Conservation (phyloP, 2,888 invertebrate genomes). For the Cabera pusaria region DNA sequence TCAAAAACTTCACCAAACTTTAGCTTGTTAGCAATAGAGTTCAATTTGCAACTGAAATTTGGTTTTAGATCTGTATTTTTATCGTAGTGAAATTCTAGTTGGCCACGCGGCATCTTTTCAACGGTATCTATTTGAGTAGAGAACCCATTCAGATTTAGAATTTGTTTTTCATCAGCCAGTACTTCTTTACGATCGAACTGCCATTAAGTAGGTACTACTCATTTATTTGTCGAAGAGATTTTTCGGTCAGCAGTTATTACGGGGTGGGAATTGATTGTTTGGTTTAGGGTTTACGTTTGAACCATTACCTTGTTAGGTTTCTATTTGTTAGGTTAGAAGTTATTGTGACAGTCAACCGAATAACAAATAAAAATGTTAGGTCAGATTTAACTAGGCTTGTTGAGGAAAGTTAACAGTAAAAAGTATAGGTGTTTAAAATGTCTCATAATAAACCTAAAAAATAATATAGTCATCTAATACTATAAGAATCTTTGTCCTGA, state of each 20-base stretch:
- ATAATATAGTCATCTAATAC: too few species aligned
- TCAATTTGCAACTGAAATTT: slow-evolving; percentile 16
- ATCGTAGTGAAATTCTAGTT: slow-evolving; percentile 41
- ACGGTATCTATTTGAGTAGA: slow-evolving; percentile 79
- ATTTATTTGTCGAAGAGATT: slow-evolving; percentile 72
- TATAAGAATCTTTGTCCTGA: too few species aligned
- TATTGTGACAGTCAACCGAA: too few species aligned
- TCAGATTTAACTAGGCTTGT: too few species aligned
- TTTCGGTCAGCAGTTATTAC: slow-evolving; percentile 57
- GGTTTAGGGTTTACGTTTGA: slow-evolving; percentile 46
- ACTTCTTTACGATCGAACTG: slow-evolving; percentile 68
- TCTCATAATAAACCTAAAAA: too few species aligned
- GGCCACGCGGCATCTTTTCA: slow-evolving; percentile 75
- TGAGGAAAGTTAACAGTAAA: too few species aligned
- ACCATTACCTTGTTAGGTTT: slow-evolving; percentile 37
- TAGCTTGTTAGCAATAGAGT: slow-evolving; percentile 17
- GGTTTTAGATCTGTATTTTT: slow-evolving; percentile 14
- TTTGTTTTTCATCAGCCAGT: slow-evolving; percentile 77
- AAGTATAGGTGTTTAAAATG: too few species aligned
- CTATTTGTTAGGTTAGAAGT: too few species aligned
- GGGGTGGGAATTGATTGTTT: slow-evolving; percentile 55
- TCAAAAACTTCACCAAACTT: slow-evolving; percentile 2
- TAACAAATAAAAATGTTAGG: too few species aligned
- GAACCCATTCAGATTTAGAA: slow-evolving; percentile 67
- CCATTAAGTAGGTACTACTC: slow-evolving; percentile 67